Base-by-base conservation (phyloP, 2,797 vertebrate genomes). In the Psittacula echo region DNA sequence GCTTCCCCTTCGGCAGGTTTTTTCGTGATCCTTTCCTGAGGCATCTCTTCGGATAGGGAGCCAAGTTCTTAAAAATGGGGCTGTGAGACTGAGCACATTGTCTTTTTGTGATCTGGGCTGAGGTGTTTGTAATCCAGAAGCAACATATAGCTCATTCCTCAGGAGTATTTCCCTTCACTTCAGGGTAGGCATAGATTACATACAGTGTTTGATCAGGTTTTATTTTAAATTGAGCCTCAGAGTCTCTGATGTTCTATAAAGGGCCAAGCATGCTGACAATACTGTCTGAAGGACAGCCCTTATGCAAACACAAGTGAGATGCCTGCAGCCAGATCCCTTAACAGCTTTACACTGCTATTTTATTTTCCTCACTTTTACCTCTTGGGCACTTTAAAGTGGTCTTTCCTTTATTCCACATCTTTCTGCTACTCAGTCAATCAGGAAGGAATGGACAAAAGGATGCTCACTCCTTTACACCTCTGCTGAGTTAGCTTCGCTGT, bases 161-260 rank as follows among this genome's bases (percentile, higher is more conserved):
- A 61, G 90, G 94, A 92, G 92, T 71, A 64, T 87, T 93, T 89
- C 72, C 61, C 68, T 87, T 90, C 88, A 93, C 86, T 96, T 96
- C 93, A 92, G 93, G 84, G 85, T 74, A 93, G 81, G 84, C 84
- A 90, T 85, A 96, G 93, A 96, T 93, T 95, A 95, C 93, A 77
- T 72, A 82, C 32, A 85, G 71, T 94, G 92, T 96, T 96, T 96
- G 94, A 96, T 96, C 96, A 92, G 65, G 90, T 94, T 96, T 95
- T 95, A 90, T 96, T 95, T 95, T 94, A 94, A 96, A 93, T 90
- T 82, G 93, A 93, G 92, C 90, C 92, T 94, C 2, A 0, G 74
- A 93, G 86, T 94, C 95, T 95, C 90, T 96, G 93, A 92, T 77
- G 78, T 85, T 95, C 89, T 80, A 71, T 95, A 93, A 95, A 92